Conservation (phyloP, 2,113 vertebrate genomes). For the Oenanthe oenanthe region DNA sequence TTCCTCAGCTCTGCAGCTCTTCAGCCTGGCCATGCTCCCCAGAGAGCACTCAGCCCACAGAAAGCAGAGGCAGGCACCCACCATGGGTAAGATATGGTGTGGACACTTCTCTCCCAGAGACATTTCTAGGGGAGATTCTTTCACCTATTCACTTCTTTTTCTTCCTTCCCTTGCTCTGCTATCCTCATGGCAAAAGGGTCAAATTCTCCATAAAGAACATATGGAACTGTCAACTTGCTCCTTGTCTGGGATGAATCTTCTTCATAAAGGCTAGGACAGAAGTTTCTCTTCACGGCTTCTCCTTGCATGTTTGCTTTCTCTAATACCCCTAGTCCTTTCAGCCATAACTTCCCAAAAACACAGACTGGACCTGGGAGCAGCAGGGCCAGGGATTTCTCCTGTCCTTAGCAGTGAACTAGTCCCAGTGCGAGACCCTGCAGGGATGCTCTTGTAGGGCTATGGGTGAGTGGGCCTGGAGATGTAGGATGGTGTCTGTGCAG, state of each 20-base stretch:
- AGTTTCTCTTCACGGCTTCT: neutral
- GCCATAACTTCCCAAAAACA: neutral
- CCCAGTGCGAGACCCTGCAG: neutral
- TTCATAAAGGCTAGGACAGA: neutral
- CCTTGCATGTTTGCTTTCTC: neutral
- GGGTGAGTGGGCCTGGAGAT: neutral
- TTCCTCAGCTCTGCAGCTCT: neutral
- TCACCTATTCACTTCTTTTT: neutral
- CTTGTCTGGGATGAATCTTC: neutral
- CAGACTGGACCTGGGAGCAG: neutral
- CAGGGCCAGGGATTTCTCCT: neutral
- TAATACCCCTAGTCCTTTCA: neutral
- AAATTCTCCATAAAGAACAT: neutral
- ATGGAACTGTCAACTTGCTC: neutral
- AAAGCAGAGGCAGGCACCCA: neutral
- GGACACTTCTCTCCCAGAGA: neutral
- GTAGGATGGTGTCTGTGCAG: neutral
- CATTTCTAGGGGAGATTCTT: neutral
- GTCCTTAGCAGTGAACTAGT: neutral
- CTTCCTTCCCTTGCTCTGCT: neutral
- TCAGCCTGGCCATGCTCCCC: neutral
- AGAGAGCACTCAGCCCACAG: neutral
- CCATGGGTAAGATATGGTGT: fast-evolving
- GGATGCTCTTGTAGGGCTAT: neutral
- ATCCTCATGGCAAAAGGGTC: neutral